Percentiles rank a stretch among this genome's conserved stretches.
phyloP scores from a whole-genome alignment of 2,113 vertebrate genomes.

The Varanus komodoensis region DNA sequence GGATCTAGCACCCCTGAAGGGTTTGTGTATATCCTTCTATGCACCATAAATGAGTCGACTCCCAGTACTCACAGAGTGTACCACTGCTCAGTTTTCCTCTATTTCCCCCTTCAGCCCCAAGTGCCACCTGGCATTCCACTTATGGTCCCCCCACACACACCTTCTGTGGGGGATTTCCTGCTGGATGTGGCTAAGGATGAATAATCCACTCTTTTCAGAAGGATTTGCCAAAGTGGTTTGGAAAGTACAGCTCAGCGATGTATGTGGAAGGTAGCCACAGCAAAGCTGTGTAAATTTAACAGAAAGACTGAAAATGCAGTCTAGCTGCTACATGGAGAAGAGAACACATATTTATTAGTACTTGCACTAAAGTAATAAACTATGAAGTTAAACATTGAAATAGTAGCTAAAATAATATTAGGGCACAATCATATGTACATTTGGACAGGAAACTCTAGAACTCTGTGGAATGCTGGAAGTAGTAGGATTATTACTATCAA shows the following conservation, averaged over 20 bases:
- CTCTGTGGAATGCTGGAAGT: too few relatives aligned
- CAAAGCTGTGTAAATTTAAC: slow-evolving; percentile 2
- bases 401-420: background rate
- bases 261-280: background rate
- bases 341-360: background rate
- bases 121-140: too few relatives aligned
- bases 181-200: too few relatives aligned
- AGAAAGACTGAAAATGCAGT: background rate
- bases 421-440: too few relatives aligned
- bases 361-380: background rate
- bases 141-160: too few relatives aligned
- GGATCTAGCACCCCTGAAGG: too few relatives aligned
- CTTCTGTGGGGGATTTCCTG: too few relatives aligned
- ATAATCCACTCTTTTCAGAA: background rate
- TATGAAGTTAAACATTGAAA: background rate
- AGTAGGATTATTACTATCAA: background rate
- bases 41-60: background rate
- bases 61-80: background rate
- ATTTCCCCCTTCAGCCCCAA: too few relatives aligned
- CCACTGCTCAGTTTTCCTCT: too few relatives aligned
- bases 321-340: slow-evolving; percentile 12
- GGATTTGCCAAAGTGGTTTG: background rate
- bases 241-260: slow-evolving; percentile 27
- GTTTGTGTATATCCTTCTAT: background rate
- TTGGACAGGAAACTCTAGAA: too few relatives aligned